Base-by-base conservation (phyloP, 2,888 invertebrate species). In the Arctia plantaginis region DNA sequence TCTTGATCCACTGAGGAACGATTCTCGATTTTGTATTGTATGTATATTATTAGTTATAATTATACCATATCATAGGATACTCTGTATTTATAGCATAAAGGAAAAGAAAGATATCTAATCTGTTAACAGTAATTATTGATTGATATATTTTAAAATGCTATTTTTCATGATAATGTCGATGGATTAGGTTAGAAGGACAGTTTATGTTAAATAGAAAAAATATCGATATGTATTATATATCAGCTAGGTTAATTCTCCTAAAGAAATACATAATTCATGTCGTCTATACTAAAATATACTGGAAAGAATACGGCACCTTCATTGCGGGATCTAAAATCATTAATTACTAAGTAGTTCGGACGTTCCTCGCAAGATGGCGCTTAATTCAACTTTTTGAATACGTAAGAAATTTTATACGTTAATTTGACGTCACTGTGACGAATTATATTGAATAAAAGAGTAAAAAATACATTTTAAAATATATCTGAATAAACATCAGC, bases 41-140 rank as follows among this genome's bases (percentile, higher is more conserved):
- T 70, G 64, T 70, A 73, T 65, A 76, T 66, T 75, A 70, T 41
- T 78, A 81, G 78, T 77, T 73, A 39, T 79, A 84, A 79, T 76
- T 77, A 79, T 83, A 85, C 82, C 86, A 86, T 86, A 87, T 86
- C 86, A 86, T 87, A 84, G 79, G 68, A 39, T 83, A 86, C 78
- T 75, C 76, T 78, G 79, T 87, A 88, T 88, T 87, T 87, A 87
- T 87, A 84, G 75, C 82, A 67, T 35, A 73, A 73, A 73, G 62
- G 67, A n/a, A n/a, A n/a, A n/a, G n/a, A n/a, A n/a, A n/a, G n/a
- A n/a, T n/a, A n/a, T n/a, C n/a, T 67, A 59, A 77, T 71, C 80
- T 82, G 75, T 80, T 55, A 78, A 80, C 73, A n/a, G 71, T 73
- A 39, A 71, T 72, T 72, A 66, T 68, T 66, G 62, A 68, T 69